Percentiles rank a stretch among this genome's conserved stretches.
phyloP scores from a whole-genome alignment of 2,888 invertebrate species.

The Chymomyza amoena region DNA sequence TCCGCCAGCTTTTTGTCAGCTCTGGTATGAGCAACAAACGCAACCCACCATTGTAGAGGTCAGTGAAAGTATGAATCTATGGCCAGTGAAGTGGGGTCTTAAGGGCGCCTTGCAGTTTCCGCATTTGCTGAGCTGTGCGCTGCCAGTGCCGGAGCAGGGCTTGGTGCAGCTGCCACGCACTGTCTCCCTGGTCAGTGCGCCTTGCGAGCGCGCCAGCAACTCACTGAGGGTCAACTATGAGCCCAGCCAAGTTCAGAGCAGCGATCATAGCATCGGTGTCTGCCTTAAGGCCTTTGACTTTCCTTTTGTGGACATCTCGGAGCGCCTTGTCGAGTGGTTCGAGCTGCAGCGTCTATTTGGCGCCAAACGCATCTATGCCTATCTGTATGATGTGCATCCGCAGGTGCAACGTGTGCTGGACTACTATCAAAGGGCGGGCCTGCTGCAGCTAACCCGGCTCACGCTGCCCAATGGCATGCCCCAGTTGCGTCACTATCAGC shows the following conservation, averaged over 20 bases:
- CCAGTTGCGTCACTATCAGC: conserved; percentile 89
- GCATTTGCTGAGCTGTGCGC: conserved; percentile 90
- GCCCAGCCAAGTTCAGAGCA: neutral
- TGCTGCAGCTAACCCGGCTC: conserved; percentile 85
- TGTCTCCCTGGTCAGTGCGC: conserved; percentile 46
- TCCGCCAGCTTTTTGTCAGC: conserved; percentile 86
- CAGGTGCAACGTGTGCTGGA: conserved; percentile 88
- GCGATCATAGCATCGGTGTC: conserved; percentile 83
- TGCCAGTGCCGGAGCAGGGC: conserved; percentile 80
- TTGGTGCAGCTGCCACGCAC: conserved; percentile 28
- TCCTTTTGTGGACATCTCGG: conserved; percentile 90
- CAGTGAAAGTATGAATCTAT: conserved; percentile 82
- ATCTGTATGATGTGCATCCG: conserved; percentile 90
- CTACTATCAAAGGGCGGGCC: conserved; percentile 82
- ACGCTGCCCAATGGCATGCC: conserved; percentile 92
- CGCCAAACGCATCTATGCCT: conserved; percentile 92
- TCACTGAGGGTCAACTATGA: conserved; percentile 72
- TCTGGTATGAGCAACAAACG: conserved; percentile 90
- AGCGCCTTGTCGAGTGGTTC: conserved; percentile 93
- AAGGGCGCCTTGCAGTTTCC: conserved; percentile 92
- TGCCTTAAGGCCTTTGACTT: conserved; percentile 96
- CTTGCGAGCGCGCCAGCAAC: conserved; percentile 46
- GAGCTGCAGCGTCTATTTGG: conserved; percentile 90
- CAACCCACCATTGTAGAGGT: conserved; percentile 88
- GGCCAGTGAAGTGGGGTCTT: conserved; percentile 94